A percentile compares a stretch with the other conserved stretches of the same genome.
Conservation (phyloP, 2,797 vertebrate species). For the Onychomys torridus region DNA sequence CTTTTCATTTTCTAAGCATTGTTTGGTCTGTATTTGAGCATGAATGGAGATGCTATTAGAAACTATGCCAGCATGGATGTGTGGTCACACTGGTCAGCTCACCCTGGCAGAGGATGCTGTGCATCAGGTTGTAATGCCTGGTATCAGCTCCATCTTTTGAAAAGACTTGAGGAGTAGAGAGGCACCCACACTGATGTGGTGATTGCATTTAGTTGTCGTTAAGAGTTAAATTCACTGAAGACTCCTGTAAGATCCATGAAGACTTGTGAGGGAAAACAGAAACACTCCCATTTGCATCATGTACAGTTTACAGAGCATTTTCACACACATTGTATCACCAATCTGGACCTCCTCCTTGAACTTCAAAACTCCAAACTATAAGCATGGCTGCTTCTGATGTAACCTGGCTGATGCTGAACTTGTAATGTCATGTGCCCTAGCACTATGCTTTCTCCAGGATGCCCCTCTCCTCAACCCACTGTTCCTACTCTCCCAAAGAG, state of each 20-base stretch:
- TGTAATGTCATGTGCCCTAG: background rate
- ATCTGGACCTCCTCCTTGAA: slow-evolving; percentile 7
- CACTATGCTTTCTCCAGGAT: background rate
- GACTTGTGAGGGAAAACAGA: background rate
- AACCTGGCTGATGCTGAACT: background rate
- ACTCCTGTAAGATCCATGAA: background rate
- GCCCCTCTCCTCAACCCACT: background rate
- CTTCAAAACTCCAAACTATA: background rate
- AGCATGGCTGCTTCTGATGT: background rate
- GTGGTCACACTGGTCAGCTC: background rate
- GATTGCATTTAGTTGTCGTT: background rate
- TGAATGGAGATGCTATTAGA: background rate
- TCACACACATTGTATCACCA: background rate
- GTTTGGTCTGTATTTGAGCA: background rate
- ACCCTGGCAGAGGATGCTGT: background rate
- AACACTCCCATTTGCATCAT: background rate
- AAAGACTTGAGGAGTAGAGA: background rate
- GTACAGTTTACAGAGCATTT: slow-evolving; percentile 32
- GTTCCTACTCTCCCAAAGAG: background rate
- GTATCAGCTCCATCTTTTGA: background rate
- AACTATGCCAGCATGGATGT: background rate
- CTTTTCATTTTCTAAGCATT: background rate
- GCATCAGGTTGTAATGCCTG: fast-evolving
- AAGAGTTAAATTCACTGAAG: background rate
- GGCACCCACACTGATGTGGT: background rate